These are phyloP conservation scores for Todiramphus saurophagus DNA, from an alignment of 2,113 vertebrate genomes.

Conservation along the genomic window DNA sequence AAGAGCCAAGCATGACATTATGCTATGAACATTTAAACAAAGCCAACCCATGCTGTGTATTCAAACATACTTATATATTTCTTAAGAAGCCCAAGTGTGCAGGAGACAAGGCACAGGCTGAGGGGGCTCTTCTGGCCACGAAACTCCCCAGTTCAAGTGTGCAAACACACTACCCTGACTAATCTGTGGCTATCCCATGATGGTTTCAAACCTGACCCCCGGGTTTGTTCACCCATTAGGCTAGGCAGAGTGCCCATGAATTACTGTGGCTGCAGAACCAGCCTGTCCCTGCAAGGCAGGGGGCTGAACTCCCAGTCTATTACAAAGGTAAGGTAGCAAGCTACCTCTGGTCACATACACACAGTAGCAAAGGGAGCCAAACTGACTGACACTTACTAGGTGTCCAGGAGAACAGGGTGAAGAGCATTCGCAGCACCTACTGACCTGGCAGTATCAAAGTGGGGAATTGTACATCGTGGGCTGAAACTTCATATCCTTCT, in stretches of 20 bases:
- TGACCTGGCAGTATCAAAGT: neutral
- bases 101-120: neutral
- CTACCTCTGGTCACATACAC: neutral
- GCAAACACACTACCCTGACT: neutral
- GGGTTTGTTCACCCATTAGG: rapidly evolving
- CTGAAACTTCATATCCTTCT: neutral
- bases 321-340: neutral
- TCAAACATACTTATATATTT: neutral
- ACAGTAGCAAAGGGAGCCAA: neutral
- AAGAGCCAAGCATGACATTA: neutral
- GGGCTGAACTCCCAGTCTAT: neutral
- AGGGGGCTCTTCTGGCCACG: neutral
- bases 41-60: neutral
- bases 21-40: neutral
- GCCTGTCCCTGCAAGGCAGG: neutral
- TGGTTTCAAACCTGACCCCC: neutral
- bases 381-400: rapidly evolving
- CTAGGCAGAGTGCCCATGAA: rapidly evolving
- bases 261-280: neutral
- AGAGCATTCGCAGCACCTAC: rapidly evolving
- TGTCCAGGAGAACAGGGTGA: neutral
- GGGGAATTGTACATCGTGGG: neutral
- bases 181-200: neutral
- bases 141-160: rapidly evolving
- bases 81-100: neutral